Base-by-base conservation (phyloP, 2,888 invertebrate genomes). In the Stratiomys singularior region DNA sequence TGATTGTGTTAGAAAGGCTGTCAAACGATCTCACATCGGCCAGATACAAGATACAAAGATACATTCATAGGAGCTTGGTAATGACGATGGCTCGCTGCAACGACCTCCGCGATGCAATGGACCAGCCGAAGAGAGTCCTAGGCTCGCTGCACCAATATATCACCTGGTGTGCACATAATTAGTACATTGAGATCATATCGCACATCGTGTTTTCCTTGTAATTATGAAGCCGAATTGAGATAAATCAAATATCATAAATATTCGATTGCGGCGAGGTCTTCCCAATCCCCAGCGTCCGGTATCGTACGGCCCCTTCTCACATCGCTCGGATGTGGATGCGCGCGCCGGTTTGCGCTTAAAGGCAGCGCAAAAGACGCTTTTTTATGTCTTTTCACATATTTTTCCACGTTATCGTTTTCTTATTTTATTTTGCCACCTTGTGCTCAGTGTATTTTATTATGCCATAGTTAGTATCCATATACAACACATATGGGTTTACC, bases 171-270 rank as follows among this genome's bases (percentile, higher is more conserved):
- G 77, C 77, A 77, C 77, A 71, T 77, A 77, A 77, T 77, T 77
- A 77, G 77, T 77, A 69, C 69, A 69, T 58, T 30, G 60, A 44
- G 77, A 77, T 77, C 30, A 69, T 77, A 77, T 77, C 77, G 69
- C 77, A 21, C 7, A 18, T 15, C 23, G 44, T 77, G 67, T 69
- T 69, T 77, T 77, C 69, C 77, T 69, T 77, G 77, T 77, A 77
- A 77, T 77, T 77, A 77, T 77, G 77, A 77, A 56, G 63, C 77
- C 77, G 77, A 77, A 77, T 69, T 71, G 60, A 77, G 77, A 77
- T 77, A 77, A 77, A 77, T 77, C 77, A 77, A 77, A 77, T 77
- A 69, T 77, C 77, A 77, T 77, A 77, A 77, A 77, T 77, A 77
- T 69, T 77, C 30, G 4, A 47, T 13, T 18, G 28, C 77, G 58